These are phyloP conservation scores for Drosophila melanocephala DNA, from an alignment of 2,888 invertebrate genomes.

Conservation along the genomic window DNA sequence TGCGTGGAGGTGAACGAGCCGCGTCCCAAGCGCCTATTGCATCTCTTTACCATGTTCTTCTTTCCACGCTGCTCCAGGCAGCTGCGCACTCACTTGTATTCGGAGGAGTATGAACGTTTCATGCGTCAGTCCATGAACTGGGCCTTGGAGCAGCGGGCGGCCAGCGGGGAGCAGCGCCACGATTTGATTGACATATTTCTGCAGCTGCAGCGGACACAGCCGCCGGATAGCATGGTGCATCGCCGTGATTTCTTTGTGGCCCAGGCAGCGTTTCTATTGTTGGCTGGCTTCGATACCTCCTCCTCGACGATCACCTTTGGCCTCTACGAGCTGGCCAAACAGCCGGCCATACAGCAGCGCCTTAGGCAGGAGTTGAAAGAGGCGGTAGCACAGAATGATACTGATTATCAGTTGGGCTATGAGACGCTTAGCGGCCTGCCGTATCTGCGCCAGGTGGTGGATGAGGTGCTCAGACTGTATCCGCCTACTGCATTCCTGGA, in stretches of 20 bases:
- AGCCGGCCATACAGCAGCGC: slow-evolving; percentile 83
- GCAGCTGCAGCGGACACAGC: slow-evolving; percentile 80
- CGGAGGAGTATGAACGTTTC: slow-evolving; percentile 79
- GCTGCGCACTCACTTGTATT: slow-evolving; percentile 78
- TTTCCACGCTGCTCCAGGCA: slow-evolving; percentile 80
- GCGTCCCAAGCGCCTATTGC: slow-evolving; percentile 77
- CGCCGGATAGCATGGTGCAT: slow-evolving; percentile 58
- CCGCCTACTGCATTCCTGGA: slow-evolving; percentile 83
- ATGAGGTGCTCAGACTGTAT: slow-evolving; percentile 82
- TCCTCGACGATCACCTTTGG: slow-evolving; percentile 85
- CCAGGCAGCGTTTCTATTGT: slow-evolving; percentile 81
- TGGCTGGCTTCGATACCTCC: slow-evolving; percentile 83
- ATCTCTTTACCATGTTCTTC: slow-evolving; percentile 84
- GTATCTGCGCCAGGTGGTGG: slow-evolving; percentile 85
- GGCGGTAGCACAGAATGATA: slow-evolving; percentile 57
- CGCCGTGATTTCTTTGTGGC: slow-evolving; percentile 79
- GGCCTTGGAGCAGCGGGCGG: slow-evolving; percentile 84
- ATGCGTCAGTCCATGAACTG: slow-evolving; percentile 84
- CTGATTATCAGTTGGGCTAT: slow-evolving; percentile 82
- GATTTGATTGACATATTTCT: slow-evolving; percentile 87
- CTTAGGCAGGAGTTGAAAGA: slow-evolving; percentile 84
- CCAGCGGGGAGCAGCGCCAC: slow-evolving; percentile 82
- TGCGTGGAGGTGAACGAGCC: slow-evolving; percentile 84
- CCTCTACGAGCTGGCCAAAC: slow-evolving; percentile 84
- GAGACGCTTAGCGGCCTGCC: slow-evolving; percentile 84